phyloP scores from a whole-genome alignment of 2,113 vertebrate genomes.

The Coreoperca whiteheadi region DNA sequence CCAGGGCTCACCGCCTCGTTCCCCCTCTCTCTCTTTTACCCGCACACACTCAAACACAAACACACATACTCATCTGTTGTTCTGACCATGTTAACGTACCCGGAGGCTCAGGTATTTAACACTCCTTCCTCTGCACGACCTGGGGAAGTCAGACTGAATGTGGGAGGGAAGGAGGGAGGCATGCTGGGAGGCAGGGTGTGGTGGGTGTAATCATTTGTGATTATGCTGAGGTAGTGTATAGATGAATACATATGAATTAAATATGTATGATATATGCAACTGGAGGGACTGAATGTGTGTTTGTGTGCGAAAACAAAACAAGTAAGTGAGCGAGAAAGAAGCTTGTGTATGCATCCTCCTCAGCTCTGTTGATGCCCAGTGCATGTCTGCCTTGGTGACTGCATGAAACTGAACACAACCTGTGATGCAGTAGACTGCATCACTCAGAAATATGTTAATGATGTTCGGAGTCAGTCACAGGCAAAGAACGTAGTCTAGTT shows the following conservation, averaged over 20 bases:
- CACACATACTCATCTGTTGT: conserved; percentile 34
- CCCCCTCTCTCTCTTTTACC: conserved; percentile 1
- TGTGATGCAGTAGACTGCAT: conserved; percentile 28
- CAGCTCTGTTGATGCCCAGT: conserved; percentile 39
- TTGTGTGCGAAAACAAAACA: conserved; percentile 8
- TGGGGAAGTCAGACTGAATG: conserved; percentile 50
- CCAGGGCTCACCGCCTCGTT: conserved; percentile 19
- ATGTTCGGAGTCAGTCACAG: conserved; percentile 22
- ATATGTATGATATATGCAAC: conserved; percentile 56
- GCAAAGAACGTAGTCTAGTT: not conserved
- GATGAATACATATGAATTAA: conserved; percentile 48
- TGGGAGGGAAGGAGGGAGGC: conserved; percentile 57
- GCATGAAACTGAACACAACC: conserved; percentile 57
- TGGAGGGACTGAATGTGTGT: conserved; percentile 25
- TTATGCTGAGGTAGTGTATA: conserved; percentile 20
- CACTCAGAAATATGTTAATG: not conserved
- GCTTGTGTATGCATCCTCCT: conserved; percentile 45
- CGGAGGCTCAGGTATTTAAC: conserved; percentile 80
- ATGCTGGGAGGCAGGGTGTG: conserved; percentile 65
- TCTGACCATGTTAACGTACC: conserved; percentile 56
- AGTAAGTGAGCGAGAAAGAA: conserved; percentile 12
- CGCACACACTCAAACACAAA: conserved; percentile 52
- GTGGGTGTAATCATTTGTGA: conserved; percentile 66
- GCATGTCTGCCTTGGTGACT: conserved; percentile 60
- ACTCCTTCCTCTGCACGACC: conserved; percentile 80